Evolutionary conservation across 2,888 invertebrate species (phyloP).

Genomic region (Macropis europaea): DNA sequence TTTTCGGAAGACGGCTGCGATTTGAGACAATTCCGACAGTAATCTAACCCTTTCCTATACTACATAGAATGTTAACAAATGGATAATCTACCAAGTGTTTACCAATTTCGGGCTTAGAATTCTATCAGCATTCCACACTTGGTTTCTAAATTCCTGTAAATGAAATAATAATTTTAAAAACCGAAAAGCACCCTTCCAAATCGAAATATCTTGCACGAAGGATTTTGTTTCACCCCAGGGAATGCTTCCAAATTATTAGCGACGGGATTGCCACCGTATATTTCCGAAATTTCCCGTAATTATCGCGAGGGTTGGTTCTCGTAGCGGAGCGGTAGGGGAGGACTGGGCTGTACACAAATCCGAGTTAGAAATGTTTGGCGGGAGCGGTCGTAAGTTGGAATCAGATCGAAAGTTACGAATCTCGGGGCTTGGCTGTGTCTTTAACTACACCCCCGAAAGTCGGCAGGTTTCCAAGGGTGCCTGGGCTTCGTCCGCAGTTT

Average conservation of each 20-base stretch:
- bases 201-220: not conserved
- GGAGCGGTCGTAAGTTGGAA: conserved; percentile 47
- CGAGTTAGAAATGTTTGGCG: conserved; percentile 33
- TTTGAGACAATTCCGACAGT: too few relatives aligned
- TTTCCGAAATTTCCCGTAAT: conserved; percentile 8
- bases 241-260: conserved; percentile 8
- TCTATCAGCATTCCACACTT: too few relatives aligned
- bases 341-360: conserved; percentile 11
- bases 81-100: too few relatives aligned
- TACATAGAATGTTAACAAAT: too few relatives aligned
- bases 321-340: not conserved
- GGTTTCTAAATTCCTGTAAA: too few relatives aligned
- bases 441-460: conserved; percentile 50
- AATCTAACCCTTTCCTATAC: too few relatives aligned
- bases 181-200: too few relatives aligned
- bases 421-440: conserved; percentile 42
- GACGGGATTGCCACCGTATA: not conserved
- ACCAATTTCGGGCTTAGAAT: not conserved
- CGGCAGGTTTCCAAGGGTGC: conserved; percentile 32
- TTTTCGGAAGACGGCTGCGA: too few relatives aligned
- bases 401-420: conserved; percentile 67
- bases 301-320: not conserved
- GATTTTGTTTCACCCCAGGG: not conserved
- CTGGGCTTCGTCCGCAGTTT: conserved; percentile 29
- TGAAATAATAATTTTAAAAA: too few relatives aligned